Evolutionary conservation across 2,888 invertebrate species (phyloP), one percentile per base, ranked within the genome.

Genomic region (Apotomis capreana): DNA sequence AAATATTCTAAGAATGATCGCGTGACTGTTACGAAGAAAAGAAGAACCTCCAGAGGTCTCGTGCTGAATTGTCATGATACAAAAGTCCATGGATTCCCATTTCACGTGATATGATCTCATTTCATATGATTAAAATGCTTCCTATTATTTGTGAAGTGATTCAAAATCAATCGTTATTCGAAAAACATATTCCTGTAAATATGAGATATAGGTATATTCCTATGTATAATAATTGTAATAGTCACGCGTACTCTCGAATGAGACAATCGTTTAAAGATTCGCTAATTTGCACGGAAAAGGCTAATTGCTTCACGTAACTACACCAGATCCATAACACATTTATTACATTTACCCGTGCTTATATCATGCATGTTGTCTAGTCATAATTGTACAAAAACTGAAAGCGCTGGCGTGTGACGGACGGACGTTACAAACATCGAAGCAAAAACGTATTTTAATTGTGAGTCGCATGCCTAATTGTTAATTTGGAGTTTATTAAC

Each of bases 351-450:
- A 68, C 52, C 44, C 15, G 36, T 37, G 61, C 54, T 67, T 67
- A 61, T 61, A 67, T 71, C 51, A 57, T 59, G 13, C 37, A 58
- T 58, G 52, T 55, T 40, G 61, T 61, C 55, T 55, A 49, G 40
- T 44, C 10, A 51, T 52, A 68, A 68, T 65, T 40, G 55, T n/a
- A 54, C 68, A 72, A 72, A 68, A 72, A 72, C 68, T 58, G 46
- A 51, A 44, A 4, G 40, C 58, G 51, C 68, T 46, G 40, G 57
- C 55, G 67, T 61, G 70, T 61, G 67, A 71, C 67, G 37, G 57
- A 37, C 63, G 44, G 71, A 51, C 67, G 10, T 51, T 37, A 44
- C 52, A 60, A 37, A 12, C 15, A n/a, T 10, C 36, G 54, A 55
- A 57, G 51, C 54, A 67, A 65, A 71, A 62, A 69, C 55, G 3